phyloP scores from a whole-genome alignment of 2,888 invertebrate genomes.

The Thymelicus sylvestris region DNA sequence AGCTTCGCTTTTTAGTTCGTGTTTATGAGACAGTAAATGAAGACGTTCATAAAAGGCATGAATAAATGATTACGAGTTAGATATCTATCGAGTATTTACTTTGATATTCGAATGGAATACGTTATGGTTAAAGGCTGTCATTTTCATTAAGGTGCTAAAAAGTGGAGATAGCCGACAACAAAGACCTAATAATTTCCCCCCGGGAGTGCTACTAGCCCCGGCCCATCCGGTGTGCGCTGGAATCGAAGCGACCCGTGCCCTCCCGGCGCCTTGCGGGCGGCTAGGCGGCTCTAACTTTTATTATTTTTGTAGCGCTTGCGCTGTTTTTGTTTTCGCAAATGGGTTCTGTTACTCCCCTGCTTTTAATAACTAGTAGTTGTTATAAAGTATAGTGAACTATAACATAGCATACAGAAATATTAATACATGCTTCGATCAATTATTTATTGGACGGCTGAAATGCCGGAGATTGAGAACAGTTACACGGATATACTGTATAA shows the following conservation, averaged over 20 bases:
- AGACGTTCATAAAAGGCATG: too few relatives aligned
- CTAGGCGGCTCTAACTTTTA: conserved; percentile 67
- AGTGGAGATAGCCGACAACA: conserved; percentile 60
- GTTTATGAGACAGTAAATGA: too few relatives aligned
- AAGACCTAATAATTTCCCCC: conserved; percentile 56
- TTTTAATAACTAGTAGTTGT: conserved; percentile 36
- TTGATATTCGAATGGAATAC: conserved; percentile 1
- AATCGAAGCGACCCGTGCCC: conserved; percentile 50
- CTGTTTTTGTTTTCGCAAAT: conserved; percentile 71
- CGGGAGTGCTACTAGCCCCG: conserved; percentile 69
- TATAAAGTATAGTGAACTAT: conserved; percentile 32
- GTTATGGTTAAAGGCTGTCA: conserved; percentile 36
- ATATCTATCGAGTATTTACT: too few relatives aligned
- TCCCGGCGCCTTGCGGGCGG: conserved; percentile 64
- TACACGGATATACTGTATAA: too few relatives aligned
- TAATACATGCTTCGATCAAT: too few relatives aligned
- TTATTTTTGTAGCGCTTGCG: conserved; percentile 72
- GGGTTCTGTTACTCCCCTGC: conserved; percentile 58
- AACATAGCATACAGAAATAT: too few relatives aligned
- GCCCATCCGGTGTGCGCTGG: conserved; percentile 56
- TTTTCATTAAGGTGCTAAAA: conserved; percentile 58
- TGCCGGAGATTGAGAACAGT: too few relatives aligned
- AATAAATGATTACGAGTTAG: too few relatives aligned
- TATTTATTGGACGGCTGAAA: too few relatives aligned
- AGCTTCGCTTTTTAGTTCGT: too few relatives aligned